A percentile compares a stretch with the other conserved stretches of the same genome.
Evolutionary conservation across 2,888 invertebrate species (phyloP).

Genomic region (Papilio gigon): DNA sequence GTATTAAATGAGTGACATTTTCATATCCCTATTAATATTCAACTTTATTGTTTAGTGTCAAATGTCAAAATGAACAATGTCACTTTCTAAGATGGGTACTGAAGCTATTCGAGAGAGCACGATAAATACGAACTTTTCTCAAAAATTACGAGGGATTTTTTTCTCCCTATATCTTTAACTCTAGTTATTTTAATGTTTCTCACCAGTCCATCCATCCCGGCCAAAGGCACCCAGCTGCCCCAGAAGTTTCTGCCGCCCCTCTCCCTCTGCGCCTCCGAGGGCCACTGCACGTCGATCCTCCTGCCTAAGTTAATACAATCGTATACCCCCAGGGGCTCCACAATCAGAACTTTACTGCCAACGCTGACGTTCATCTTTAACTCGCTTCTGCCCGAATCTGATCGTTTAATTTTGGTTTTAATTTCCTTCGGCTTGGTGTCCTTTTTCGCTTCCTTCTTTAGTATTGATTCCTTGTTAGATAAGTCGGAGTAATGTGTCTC

Average conservation of each 20-base stretch:
- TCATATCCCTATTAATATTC: no score
- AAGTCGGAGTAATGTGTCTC: conserved; percentile 70
- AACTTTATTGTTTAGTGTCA: no score
- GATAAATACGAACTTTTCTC: no score
- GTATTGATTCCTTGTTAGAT: conserved; percentile 62
- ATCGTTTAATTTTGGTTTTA: conserved; percentile 73
- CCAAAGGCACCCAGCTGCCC: conserved; percentile 93
- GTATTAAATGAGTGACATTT: no score
- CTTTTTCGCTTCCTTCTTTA: conserved; percentile 65
- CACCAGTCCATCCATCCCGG: conserved; percentile 95
- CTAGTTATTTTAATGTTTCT: no score
- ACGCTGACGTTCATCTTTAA: conserved; percentile 71
- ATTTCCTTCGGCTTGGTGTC: conserved; percentile 70
- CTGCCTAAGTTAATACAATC: conserved; percentile 95
- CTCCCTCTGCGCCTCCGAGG: conserved; percentile 92
- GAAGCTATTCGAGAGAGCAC: no score
- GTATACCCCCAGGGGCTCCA: conserved; percentile 85
- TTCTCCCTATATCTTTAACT: no score
- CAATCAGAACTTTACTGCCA: conserved; percentile 75
- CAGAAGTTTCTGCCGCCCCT: conserved; percentile 94
- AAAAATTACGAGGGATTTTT: no score
- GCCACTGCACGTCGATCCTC: conserved; percentile 97
- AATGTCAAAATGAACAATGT: no score
- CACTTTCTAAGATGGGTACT: no score
- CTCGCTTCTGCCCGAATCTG: conserved; percentile 72